Evolutionary conservation across 2,113 vertebrate genomes (phyloP).

Genomic region (Sminthopsis crassicaudata): DNA sequence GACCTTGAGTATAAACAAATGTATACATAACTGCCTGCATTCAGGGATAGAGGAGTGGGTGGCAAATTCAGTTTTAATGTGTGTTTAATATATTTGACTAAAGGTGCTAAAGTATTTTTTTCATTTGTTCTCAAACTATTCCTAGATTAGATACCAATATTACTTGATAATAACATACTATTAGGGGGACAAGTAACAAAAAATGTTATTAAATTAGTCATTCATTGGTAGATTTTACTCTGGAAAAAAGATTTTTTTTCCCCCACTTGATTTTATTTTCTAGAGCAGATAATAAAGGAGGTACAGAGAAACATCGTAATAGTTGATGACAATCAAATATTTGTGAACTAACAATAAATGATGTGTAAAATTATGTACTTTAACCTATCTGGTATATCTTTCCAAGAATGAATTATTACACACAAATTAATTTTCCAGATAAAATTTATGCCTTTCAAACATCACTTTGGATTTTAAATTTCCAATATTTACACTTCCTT

Average conservation of each 20-base stretch:
- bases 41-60: not conserved
- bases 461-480: not conserved
- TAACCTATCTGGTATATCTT: not conserved
- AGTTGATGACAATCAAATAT: not conserved
- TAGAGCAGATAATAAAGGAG: slow-evolving; percentile 58
- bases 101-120: slow-evolving; percentile 58
- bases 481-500: not conserved
- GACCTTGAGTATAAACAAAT: not conserved
- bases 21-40: not conserved
- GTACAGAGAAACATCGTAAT: slow-evolving; percentile 26
- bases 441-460: not conserved
- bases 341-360: not conserved
- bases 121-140: slow-evolving; percentile 51
- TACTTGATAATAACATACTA: slow-evolving; percentile 26
- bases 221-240: not conserved
- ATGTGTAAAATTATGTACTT: not conserved
- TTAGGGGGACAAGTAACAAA: slow-evolving; percentile 48
- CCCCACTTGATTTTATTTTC: slow-evolving; percentile 28
- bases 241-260: slow-evolving; percentile 30
- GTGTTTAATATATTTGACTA: not conserved
- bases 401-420: not conserved
- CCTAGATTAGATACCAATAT: slow-evolving; percentile 18
- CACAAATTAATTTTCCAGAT: not conserved
- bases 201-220: slow-evolving; percentile 22
- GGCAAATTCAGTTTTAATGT: not conserved